These are phyloP conservation scores for Euphydryas editha DNA, from an alignment of 2,888 invertebrate genomes.

Conservation along the genomic window DNA sequence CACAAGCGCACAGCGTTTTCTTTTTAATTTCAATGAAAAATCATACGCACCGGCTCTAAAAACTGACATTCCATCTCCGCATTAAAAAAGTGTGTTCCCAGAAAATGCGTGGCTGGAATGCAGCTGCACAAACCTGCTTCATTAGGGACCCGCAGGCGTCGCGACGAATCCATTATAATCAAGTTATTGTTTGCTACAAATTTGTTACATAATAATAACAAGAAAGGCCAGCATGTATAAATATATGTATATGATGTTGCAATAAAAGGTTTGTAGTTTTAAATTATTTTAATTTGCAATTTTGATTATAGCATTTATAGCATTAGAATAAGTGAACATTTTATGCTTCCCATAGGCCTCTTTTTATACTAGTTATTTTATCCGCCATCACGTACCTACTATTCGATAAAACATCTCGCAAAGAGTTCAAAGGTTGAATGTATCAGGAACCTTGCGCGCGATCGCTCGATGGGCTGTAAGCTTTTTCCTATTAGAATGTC, in stretches of 20 bases:
- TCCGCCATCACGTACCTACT: constrained; percentile 39
- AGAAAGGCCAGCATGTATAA: not conserved
- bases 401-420: constrained; percentile 44
- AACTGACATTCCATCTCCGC: constrained; percentile 68
- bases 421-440: constrained; percentile 59
- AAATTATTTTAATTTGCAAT: constrained; percentile 13
- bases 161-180: constrained; percentile 29
- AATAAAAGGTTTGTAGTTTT: constrained; percentile 27
- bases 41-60: constrained; percentile 68
- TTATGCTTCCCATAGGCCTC: constrained; percentile 48
- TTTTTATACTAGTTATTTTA: constrained; percentile 46
- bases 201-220: not conserved
- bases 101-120: constrained; percentile 73
- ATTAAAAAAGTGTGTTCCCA: constrained; percentile 72
- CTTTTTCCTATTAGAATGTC: constrained; percentile 44
- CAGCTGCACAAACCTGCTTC: constrained; percentile 62
- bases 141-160: constrained; percentile 59
- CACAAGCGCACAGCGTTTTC: constrained; percentile 58
- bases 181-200: not conserved
- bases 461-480: constrained; percentile 36
- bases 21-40: constrained; percentile 78
- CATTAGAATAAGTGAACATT: not conserved
- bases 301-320: constrained; percentile 30
- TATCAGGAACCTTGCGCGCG: constrained; percentile 49
- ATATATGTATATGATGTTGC: constrained; percentile 1